A percentile compares a stretch with the other conserved stretches of the same genome.
These are phyloP conservation scores for Hydrochoerus hydrochaeris DNA, from an alignment of 2,113 vertebrate species.

Conservation along the genomic window DNA sequence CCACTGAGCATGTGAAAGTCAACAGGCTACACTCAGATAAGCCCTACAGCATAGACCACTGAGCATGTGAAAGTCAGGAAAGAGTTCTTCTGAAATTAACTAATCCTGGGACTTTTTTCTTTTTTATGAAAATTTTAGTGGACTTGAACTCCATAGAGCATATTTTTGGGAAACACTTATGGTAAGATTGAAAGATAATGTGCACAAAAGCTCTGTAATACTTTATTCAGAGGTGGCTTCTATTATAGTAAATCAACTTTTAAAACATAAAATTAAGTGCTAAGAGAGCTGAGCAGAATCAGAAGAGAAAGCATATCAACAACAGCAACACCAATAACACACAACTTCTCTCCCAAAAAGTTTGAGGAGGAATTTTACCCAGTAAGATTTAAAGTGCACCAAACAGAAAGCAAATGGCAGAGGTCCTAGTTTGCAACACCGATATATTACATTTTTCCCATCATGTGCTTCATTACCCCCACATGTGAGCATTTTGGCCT, in stretches of 20 bases:
- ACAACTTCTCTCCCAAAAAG: not conserved
- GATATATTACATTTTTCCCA: constrained; percentile 13
- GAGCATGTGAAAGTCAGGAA: not conserved
- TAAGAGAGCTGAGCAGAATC: not conserved
- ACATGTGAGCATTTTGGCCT: not conserved
- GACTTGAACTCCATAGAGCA: not conserved
- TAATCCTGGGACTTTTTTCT: not conserved
- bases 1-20: not conserved
- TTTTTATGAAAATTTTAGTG: not conserved
- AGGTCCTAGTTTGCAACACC: not conserved
- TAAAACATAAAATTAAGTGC: constrained; percentile 11
- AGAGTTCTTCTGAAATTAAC: not conserved
- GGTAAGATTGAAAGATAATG: constrained; percentile 20
- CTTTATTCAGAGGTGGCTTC: not conserved
- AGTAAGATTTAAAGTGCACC: not conserved
- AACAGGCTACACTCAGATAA: too few species aligned
- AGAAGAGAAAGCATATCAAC: not conserved
- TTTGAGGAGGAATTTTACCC: not conserved
- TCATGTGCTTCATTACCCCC: not conserved
- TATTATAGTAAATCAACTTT: not conserved
- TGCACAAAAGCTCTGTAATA: not conserved
- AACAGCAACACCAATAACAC: not conserved
- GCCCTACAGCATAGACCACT: not conserved
- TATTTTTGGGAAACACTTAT: not conserved
- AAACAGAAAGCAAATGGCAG: not conserved